These are phyloP conservation scores for Nysson spinosus DNA, from an alignment of 2,888 invertebrate genomes.

Conservation along the genomic window DNA sequence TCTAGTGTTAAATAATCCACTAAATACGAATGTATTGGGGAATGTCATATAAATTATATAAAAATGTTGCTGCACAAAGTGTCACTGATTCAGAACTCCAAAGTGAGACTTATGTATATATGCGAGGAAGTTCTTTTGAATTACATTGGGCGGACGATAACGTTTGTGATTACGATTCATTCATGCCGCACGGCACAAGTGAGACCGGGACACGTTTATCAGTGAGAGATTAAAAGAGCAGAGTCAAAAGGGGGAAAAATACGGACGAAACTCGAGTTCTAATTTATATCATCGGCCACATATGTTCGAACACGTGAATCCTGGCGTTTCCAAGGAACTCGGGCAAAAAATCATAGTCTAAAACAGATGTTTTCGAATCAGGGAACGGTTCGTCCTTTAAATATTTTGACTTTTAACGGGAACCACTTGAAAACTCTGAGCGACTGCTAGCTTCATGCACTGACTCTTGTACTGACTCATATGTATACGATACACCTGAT, in stretches of 20 bases:
- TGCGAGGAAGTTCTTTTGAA: not conserved
- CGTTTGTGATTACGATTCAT: slow-evolving; percentile 36
- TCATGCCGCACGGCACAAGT: slow-evolving; percentile 15
- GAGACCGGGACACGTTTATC: slow-evolving; percentile 51
- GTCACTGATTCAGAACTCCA: no score
- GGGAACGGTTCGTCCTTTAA: slow-evolving; percentile 34
- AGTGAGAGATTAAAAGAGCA: slow-evolving; percentile 44
- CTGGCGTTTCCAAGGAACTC: slow-evolving; percentile 6
- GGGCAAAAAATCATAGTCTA: slow-evolving; percentile 9
- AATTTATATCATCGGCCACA: slow-evolving; percentile 42
- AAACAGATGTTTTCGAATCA: slow-evolving; percentile 48
- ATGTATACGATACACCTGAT: slow-evolving; percentile 27
- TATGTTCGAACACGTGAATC: slow-evolving; percentile 41
- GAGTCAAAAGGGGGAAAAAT: slow-evolving; percentile 36
- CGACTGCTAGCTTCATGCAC: not conserved
- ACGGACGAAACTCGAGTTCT: slow-evolving; percentile 3
- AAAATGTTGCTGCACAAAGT: no score
- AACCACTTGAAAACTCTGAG: slow-evolving; percentile 26
- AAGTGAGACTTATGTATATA: not conserved
- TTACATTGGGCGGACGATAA: slow-evolving; percentile 19
- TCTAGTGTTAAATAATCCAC: no score
- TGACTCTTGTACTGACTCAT: not conserved
- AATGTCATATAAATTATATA: no score
- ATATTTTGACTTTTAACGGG: slow-evolving; percentile 51
- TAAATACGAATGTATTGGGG: no score